These are phyloP conservation scores for Bombus terrestris DNA, from an alignment of 1,140 invertebrate genomes.

Conservation along the genomic window DNA sequence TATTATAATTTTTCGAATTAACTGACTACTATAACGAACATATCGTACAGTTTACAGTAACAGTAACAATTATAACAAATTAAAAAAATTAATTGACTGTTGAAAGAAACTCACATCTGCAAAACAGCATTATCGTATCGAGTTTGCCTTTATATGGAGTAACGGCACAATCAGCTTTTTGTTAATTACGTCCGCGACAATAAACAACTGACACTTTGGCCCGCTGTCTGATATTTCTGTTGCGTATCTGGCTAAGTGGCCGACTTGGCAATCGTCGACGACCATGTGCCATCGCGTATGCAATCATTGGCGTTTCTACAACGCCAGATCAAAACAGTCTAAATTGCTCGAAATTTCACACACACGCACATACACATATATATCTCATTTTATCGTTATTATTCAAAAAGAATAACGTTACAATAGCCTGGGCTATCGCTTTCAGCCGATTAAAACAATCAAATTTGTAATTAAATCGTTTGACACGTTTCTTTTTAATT, in stretches of 20 bases:
- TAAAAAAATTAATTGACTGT: not conserved
- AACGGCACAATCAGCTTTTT: not conserved
- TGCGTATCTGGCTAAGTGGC: constrained; percentile 50
- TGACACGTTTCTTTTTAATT: not conserved
- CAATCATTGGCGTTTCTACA: not conserved
- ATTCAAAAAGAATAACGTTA: too few species aligned
- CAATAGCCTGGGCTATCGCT: not conserved
- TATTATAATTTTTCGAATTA: not conserved
- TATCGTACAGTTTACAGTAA: too few species aligned
- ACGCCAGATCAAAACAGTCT: rapidly evolving
- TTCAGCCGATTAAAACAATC: not conserved
- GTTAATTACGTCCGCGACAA: constrained; percentile 15
- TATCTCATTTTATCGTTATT: too few species aligned
- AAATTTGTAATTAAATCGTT: constrained; percentile 2
- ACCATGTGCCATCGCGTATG: not conserved
- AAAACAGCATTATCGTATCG: not conserved
- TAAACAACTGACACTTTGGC: constrained; percentile 59
- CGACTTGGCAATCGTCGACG: constrained; percentile 4
- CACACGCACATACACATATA: too few species aligned
- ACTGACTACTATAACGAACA: too few species aligned
- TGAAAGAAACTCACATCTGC: not conserved
- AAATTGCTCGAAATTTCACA: not conserved
- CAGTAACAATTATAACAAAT: too few species aligned
- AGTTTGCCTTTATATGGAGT: not conserved
- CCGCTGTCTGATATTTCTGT: constrained; percentile 22